A percentile compares a stretch with the other conserved stretches of the same genome.
Conservation (phyloP, 2,797 vertebrate species). For the Epinephelus awoara region DNA sequence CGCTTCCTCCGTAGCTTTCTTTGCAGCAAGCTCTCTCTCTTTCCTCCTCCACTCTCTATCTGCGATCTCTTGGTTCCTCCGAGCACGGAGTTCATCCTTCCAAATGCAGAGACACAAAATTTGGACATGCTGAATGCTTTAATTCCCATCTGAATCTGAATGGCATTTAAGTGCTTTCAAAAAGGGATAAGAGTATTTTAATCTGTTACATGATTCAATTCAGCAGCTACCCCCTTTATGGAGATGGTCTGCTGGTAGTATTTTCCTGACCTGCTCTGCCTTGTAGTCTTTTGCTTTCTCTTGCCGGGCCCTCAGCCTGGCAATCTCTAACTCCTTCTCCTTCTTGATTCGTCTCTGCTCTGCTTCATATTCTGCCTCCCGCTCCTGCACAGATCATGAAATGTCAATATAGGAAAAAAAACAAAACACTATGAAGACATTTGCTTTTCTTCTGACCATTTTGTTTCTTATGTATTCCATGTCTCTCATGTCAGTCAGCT, state of each 20-base stretch:
- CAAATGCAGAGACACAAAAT: constrained; percentile 6
- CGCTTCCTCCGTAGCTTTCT: constrained; percentile 76
- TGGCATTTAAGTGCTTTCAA: too few relatives aligned
- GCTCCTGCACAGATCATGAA: constrained; percentile 78
- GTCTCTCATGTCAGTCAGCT: constrained; percentile 80
- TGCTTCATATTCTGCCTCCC: constrained; percentile 88
- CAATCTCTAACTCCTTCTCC: constrained; percentile 91
- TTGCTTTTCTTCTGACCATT: constrained; percentile 80
- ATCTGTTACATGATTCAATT: not conserved
- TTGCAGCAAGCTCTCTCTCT: constrained; percentile 82
- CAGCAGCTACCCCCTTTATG: not conserved
- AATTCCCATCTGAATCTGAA: not conserved
- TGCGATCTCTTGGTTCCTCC: constrained; percentile 88
- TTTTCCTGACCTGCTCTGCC: constrained; percentile 88
- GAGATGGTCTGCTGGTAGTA: not conserved
- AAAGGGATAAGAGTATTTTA: too few relatives aligned
- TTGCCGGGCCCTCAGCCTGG: constrained; percentile 88
- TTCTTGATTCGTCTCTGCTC: constrained; percentile 86
- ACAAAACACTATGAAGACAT: not conserved
- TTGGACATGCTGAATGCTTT: not conserved
- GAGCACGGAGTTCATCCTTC: constrained; percentile 90
- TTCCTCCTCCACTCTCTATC: constrained; percentile 92
- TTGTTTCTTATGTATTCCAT: constrained; percentile 89
- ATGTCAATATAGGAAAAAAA: not conserved
- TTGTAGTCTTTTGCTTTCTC: constrained; percentile 88